A percentile compares a stretch with the other conserved stretches of the same genome.
Evolutionary conservation across 1,140 invertebrate species (phyloP).

Genomic region (Euborellia annulipes): DNA sequence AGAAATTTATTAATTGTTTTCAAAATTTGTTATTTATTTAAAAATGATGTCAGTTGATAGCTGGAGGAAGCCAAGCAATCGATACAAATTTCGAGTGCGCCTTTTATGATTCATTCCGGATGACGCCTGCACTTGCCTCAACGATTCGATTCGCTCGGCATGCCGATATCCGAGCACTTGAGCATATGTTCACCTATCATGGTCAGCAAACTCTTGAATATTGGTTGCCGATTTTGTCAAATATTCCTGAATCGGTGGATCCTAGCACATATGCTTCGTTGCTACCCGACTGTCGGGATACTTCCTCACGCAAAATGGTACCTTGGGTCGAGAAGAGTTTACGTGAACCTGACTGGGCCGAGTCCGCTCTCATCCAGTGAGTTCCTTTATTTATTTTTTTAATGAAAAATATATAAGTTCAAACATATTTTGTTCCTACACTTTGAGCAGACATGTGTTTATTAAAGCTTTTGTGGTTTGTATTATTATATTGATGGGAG

Average conservation of each 20-base stretch:
- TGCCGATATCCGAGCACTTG: conserved; percentile 38
- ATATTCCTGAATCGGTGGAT: conserved; percentile 58
- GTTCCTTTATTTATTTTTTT: conserved; percentile 7
- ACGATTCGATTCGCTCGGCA: conserved; percentile 44
- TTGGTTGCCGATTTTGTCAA: conserved; percentile 52
- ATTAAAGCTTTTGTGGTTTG: too few relatives aligned
- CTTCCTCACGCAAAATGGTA: conserved; percentile 32
- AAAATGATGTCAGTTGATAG: conserved; percentile 21
- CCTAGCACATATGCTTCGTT: conserved; percentile 47
- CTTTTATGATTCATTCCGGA: conserved; percentile 42
- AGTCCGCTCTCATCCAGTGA: conserved; percentile 37
- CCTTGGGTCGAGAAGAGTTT: conserved; percentile 31
- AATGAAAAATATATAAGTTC: conserved; percentile 4
- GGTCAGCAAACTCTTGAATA: conserved; percentile 43
- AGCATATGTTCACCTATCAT: conserved; percentile 54
- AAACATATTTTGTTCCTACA: too few relatives aligned
- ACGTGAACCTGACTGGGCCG: conserved; percentile 47
- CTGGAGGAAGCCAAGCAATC: conserved; percentile 28
- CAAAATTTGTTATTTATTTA: neutral
- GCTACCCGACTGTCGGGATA: conserved; percentile 37
- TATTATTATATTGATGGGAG: too few relatives aligned
- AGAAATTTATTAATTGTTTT: conserved; percentile 2
- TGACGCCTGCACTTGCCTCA: conserved; percentile 35
- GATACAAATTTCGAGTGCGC: conserved; percentile 34
- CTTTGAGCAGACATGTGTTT: too few relatives aligned